phyloP scores from a whole-genome alignment of 2,888 invertebrate species.

The Drepanosiphum platanoidis region DNA sequence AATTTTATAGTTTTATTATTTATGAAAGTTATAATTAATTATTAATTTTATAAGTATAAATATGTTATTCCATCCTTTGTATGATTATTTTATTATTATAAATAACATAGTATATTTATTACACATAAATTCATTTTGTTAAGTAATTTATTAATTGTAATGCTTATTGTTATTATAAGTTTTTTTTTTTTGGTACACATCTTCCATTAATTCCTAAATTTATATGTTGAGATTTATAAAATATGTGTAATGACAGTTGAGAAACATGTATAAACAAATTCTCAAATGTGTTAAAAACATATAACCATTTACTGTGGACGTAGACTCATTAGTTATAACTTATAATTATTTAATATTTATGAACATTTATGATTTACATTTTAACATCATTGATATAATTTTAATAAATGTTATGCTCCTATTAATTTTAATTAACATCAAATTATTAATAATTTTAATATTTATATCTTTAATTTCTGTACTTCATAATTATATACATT shows the following conservation, averaged over 20 bases:
- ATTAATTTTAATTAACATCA: constrained; percentile 13
- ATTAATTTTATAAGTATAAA: too few species aligned
- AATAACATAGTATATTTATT: too few species aligned
- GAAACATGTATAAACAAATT: background rate
- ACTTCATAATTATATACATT: background rate
- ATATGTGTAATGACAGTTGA: background rate
- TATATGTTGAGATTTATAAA: background rate
- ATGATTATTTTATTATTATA: too few species aligned
- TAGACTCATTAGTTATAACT: background rate
- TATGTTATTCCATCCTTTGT: too few species aligned
- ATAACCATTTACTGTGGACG: background rate
- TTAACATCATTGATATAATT: too few species aligned
- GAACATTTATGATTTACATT: background rate
- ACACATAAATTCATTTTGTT: background rate
- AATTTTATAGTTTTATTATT: too few species aligned
- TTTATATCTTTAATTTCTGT: background rate
- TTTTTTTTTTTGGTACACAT: background rate
- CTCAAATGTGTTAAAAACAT: too few species aligned
- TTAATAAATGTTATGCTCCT: constrained; percentile 7
- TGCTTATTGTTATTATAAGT: background rate
- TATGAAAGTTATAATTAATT: too few species aligned
- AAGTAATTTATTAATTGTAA: background rate
- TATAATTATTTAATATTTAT: background rate
- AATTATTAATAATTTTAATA: background rate
- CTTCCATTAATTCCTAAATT: background rate